Base-by-base conservation (phyloP, 2,888 invertebrate species). In the Petrolisthes cinctipes region DNA sequence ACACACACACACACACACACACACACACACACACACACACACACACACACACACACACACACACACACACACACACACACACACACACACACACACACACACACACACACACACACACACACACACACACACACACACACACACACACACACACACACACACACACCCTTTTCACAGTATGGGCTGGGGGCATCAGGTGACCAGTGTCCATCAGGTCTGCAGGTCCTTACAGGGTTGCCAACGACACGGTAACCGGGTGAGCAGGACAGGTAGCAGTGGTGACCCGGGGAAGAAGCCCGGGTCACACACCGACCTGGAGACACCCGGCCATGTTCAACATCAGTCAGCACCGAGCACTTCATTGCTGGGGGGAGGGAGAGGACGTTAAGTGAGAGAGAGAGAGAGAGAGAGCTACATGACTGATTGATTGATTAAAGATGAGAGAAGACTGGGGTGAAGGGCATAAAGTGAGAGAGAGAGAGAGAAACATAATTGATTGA, bases 251-350 rank as follows among this genome's bases (percentile, higher is more conserved):
- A 92, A 3, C 91, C 91, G 4, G 90, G 86, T 14, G 89, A 85
- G 75, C 91, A 91, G 7, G 91, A 91, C 71, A 91, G 91, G 85
- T 91, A 91, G 85, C 91, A 91, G 79, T 91, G 91, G 82, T 91
- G 87, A 4, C 91, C 91, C 11, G 86, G 82, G 20, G 82, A 80
- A 5, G 90, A 88, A 3, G 90, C 82, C 5, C 90, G 80, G 3
- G 85, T 54, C 3, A 78, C 85, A 80, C 92, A 92, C 4, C 90
- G 83, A 7, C 82, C 71, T 6, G 92, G 92, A 23, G 91, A 90
- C 20, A 92, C 91, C 53, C 90, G 91, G 17, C 91, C 91, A 76
- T 91, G 89, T 17, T 89, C 89, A 5, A 91, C 91, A 14, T 86
- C 88, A 6, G 82, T 76, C 73, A 92, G 82, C 9, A 86, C 83